Conservation (phyloP, 2,797 vertebrate species). For the Setipinna tenuifilis region DNA sequence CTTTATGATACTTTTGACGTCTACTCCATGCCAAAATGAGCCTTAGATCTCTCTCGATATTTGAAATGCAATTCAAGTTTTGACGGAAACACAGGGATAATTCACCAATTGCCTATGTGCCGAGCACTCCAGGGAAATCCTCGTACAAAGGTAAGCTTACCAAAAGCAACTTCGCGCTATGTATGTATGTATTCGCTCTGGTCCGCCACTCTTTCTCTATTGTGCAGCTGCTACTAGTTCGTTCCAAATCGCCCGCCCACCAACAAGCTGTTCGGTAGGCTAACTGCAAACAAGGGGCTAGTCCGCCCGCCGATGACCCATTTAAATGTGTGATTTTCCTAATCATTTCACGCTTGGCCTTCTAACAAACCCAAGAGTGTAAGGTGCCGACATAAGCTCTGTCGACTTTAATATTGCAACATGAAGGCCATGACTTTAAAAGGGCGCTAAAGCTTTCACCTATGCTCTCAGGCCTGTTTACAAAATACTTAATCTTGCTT, state of each 20-base stretch:
- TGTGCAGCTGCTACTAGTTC: not conserved
- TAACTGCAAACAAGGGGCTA: not conserved
- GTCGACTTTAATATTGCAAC: too few species aligned
- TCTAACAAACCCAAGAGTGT: too few species aligned
- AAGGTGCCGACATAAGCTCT: too few species aligned
- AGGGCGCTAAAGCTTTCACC: too few species aligned
- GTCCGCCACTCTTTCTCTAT: not conserved
- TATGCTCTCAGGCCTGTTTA: too few species aligned
- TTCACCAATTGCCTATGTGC: not conserved
- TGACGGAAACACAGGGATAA: not conserved
- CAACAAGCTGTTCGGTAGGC: not conserved
- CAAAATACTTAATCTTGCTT: too few species aligned
- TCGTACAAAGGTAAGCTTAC: constrained; percentile 31
- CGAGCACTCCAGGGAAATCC: not conserved
- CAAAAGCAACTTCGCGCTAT: not conserved
- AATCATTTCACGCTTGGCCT: too few species aligned
- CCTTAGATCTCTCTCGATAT: not conserved
- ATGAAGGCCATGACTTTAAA: too few species aligned
- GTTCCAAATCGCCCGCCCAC: not conserved
- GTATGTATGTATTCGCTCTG: not conserved
- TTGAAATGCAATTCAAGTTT: not conserved
- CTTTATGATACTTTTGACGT: not conserved
- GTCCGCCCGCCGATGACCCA: too few species aligned
- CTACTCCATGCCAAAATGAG: not conserved
- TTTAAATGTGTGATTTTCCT: not conserved